Evolutionary conservation across 2,888 invertebrate species (phyloP), one percentile per base, ranked within the genome.

Genomic region (Busseola fusca): DNA sequence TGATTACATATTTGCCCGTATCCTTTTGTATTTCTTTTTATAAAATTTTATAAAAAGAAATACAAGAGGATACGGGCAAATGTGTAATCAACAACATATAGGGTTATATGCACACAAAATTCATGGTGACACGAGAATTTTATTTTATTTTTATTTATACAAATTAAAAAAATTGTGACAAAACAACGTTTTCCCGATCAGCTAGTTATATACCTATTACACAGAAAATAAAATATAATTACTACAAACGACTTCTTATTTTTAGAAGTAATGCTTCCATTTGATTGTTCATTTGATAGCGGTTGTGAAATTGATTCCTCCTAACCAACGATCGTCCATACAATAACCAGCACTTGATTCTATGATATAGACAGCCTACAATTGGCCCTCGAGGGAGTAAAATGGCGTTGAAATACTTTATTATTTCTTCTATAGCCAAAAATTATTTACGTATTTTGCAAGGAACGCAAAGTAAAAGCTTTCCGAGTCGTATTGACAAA

Each of bases 401-500:
- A 64, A 58, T 57, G n/a, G 14, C 54, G 52, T 42, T 25, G 14
- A 64, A 37, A 60, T 45, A 69, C 63, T 58, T 10, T 68, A 75
- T 78, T 72, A 72, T 52, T 65, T 69, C 54, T 69, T 42, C 48
- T 60, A 74, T 63, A 59, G 54, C 54, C 34, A 72, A 72, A 78
- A 45, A 78, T 78, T 80, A 67, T 69, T 70, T 76, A 68, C 71
- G 64, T 82, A 77, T 80, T 77, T 82, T 69, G 78, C 82, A 85
- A 87, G 84, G 72, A 84, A 80, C 82, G 72, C 84, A 84, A 87
- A 90, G 91, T 89, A 88, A 92, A 91, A 92, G 89, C 91, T 89
- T 87, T 87, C 83, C 80, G 78, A 84, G 80, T 87, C 80, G 86
- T 93, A 91, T 93, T 93, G 92, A 93, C 93, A 91, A 85, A 90